phyloP scores from a whole-genome alignment of 2,113 vertebrate species.

The Laticauda laticaudata region DNA sequence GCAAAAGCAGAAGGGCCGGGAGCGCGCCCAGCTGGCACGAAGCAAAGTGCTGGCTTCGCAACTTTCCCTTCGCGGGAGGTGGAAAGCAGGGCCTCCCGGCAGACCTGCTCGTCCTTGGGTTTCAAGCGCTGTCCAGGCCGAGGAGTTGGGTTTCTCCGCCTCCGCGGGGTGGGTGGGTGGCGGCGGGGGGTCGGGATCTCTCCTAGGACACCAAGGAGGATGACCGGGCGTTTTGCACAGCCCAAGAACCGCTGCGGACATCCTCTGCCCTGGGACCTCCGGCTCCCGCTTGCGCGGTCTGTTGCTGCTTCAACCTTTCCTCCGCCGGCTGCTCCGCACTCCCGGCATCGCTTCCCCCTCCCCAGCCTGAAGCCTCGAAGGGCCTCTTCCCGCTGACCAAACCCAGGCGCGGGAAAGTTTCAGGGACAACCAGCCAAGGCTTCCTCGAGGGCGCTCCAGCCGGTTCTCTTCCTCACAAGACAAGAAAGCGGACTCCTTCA shows the following conservation, averaged over 20 bases:
- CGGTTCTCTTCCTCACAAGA: background rate
- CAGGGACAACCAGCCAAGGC: background rate
- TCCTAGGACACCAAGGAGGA: background rate
- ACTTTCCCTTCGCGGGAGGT: background rate
- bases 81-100: background rate
- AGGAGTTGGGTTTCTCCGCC: background rate
- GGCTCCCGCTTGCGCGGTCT: background rate
- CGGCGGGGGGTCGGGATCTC: background rate
- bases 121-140: background rate
- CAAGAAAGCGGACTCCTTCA: constrained; percentile 22
- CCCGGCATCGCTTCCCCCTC: background rate
- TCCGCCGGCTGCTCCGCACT: background rate
- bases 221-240: background rate
- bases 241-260: background rate
- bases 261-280: background rate
- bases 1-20: background rate
- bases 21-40: background rate
- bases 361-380: background rate
- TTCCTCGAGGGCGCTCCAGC: background rate
- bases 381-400: background rate
- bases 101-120: no score
- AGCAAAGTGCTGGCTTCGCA: background rate
- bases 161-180: background rate
- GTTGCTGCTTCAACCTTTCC: background rate
- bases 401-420: background rate